Evolutionary conservation across 2,888 invertebrate genomes (phyloP), one percentile per base, ranked within the genome.

Genomic region (Dexiosoma caninum): DNA sequence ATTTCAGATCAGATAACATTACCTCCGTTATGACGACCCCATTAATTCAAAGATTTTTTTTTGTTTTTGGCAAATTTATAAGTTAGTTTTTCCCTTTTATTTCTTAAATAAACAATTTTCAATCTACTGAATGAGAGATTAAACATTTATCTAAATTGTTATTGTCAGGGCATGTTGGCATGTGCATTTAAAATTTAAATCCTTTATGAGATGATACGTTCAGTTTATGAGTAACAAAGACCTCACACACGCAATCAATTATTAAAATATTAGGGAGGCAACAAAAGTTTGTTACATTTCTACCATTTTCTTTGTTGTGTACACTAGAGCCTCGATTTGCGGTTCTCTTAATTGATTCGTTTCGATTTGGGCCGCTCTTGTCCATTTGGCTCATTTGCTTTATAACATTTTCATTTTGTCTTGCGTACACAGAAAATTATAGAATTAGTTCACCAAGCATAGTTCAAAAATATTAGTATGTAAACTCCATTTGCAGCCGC

Each of bases 121-220:
- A 49, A 70, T 49, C 51, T 70, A 51, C 30, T 70, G 30, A 59
- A 59, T 59, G n/a, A 49, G 49, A 40, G 49, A 66, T 53, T 66
- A 23, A 66, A 49, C 51, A 40, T 27, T 23, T 49, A 53, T 37
- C 12, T 8, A 40, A 51, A 40, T 53, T 64, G 21, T 49, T 14
- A 16, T 12, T 27, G 27, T 27, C 27, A 5, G 49, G 12, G 16
- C 53, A 27, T 46, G 30, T n/a, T n/a, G n/a, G n/a, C 30, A 62
- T 49, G 59, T 51, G 27, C 37, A 49, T 32, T 30, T 67, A 21
- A 32, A 14, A 49, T 32, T 30, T 67, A 21, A 32, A 14, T 49
- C n/a, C 27, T 59, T 70, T 27, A 59, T 70, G 40, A 42, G 60
- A 37, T 59, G 19, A 44, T 19, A 9, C 16, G 10, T 37, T 19